Evolutionary conservation across 2,888 invertebrate species (phyloP).

Genomic region (Heteromurus nitidus): DNA sequence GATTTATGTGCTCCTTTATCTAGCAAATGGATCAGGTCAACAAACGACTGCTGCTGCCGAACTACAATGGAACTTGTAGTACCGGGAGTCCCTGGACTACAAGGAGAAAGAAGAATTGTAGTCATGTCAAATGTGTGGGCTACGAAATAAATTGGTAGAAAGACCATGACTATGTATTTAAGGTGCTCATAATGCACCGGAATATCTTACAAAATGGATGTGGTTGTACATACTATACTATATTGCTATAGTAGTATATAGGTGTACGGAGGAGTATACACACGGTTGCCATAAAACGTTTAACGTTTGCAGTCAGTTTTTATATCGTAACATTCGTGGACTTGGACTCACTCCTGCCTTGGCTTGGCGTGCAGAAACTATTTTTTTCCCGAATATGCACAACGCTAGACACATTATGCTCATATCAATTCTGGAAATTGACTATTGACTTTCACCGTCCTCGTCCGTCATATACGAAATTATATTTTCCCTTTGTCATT

Average conservation of each 20-base stretch:
- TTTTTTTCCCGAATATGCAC: not conserved
- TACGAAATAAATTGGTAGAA: not conserved
- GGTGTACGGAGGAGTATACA: not conserved
- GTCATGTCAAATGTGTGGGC: not conserved
- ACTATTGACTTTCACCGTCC: constrained; percentile 49
- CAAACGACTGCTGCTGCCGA: not conserved
- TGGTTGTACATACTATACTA: not conserved
- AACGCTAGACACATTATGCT: not conserved
- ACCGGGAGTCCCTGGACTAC: too few species aligned
- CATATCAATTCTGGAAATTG: constrained; percentile 9
- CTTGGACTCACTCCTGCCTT: not conserved
- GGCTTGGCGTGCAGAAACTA: not conserved
- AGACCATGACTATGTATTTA: not conserved
- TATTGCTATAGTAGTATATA: not conserved
- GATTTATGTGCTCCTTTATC: not conserved
- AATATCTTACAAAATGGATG: not conserved
- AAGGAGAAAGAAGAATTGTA: not conserved
- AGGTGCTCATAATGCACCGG: not conserved
- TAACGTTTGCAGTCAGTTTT: not conserved
- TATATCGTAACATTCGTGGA: not conserved
- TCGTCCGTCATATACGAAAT: not conserved
- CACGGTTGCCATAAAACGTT: not conserved
- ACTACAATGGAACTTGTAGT: too few species aligned
- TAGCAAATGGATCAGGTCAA: not conserved
- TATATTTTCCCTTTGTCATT: not conserved